Evolutionary conservation across 1,140 invertebrate genomes (phyloP), one percentile per base, ranked within the genome.

Genomic region (Drosophila kanapiae): DNA sequence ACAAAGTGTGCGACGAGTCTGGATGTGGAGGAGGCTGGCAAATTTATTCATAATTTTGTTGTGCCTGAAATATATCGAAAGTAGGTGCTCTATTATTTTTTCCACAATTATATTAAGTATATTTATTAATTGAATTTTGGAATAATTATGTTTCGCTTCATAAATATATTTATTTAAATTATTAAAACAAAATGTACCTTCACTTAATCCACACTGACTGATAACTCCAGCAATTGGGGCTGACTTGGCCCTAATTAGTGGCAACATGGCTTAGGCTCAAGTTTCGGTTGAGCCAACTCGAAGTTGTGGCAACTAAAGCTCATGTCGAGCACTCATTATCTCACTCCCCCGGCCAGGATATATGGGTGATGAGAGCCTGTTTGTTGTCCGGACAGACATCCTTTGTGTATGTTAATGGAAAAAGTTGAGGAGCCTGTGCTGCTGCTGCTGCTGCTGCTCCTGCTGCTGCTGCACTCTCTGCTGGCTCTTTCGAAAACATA

Each of bases 321-420:
- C 59, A 13, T 53, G 51, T 74, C 37, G 27, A 80, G 42, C 49
- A 54, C 75, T 82, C 64, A 84, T 84, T 84, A 76, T 83, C 45
- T 35, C 23, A 35, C 53, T 48, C 11, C 8, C 16, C 27, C 40
- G n/a, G 14, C 43, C 49, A 38, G 49, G 45, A 43, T 40, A 31
- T 61, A 23, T 37, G 35, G 35, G 4, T 37, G 35, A 37, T 37
- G 35, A 23, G 11, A 37, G 35, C 10, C 10, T 13, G 35, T 11
- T 13, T 37, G 11, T 37, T 45, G 43, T 45, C 16, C 18, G 5
- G 18, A 33, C 47, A 31, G 18, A 33, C 47, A 31, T 61, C 77
- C 37, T 78, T 76, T 86, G 74, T 79, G 54, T 16, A 8, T 61
- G 51, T 40, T 86, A 86, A 86, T 87, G 76, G 84, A 77, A 87